Base-by-base conservation (phyloP, 2,888 invertebrate genomes). In the Idaea straminata region DNA sequence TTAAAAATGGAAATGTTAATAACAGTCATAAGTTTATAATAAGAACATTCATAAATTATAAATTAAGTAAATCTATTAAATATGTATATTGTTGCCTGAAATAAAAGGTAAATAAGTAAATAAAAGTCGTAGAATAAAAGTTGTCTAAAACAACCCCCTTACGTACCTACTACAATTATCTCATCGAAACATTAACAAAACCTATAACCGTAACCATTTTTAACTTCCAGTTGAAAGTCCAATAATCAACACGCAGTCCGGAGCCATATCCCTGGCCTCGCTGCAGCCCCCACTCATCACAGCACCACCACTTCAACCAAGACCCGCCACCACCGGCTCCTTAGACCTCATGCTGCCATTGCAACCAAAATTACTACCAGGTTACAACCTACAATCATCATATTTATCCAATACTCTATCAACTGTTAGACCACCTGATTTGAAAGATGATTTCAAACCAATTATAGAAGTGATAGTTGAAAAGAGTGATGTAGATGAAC, bases 241-340 rank as follows among this genome's bases (percentile, higher is more conserved):
- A 69, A 87, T 88, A 75, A 84, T 92, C 81, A 91, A 90, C 83
- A 87, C 87, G 70, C 92, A 92, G 79, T 87, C 87, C 57, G 89
- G 85, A 63, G 90, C 91, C 69, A 91, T 91, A 74, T 92, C 93
- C 68, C 82, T 93, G 78, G 93, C 95, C 69, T 93, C 93, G 70
- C 83, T 93, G 69, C 93, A 93, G 86, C 93, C 93, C 73, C 93
- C 93, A 73, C 79, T 93, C 77, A 77, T 93, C 83, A 93, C 93
- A 70, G 92, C 89, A 78, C 93, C 94, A 74, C 95, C 95, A 75
- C 83, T 96, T 75, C 95, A 95, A 89, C 95, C 96, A 61, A 89
- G 96, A 72, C 94, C 95, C 72, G 95, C 96, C 62, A 96, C 95
- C 74, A 95, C 95, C 57, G 95, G 95, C 69, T 94, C 95, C 85